Evolutionary conservation across 2,888 invertebrate species (phyloP), one percentile per base, ranked within the genome.

Genomic region (Lomographa bimaculata): DNA sequence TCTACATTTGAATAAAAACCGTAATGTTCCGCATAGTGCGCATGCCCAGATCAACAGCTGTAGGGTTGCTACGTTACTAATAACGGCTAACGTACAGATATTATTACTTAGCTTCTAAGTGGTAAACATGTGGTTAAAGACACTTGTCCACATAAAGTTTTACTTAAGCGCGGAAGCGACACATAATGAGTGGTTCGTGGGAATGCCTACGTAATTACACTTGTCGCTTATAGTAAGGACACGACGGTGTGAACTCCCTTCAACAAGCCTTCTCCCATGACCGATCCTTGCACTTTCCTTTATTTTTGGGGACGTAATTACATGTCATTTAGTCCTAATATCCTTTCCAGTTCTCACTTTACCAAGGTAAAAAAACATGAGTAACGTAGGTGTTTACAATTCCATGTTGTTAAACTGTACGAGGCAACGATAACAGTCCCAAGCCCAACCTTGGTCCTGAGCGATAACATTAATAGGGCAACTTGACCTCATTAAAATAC

Each of bases 1-100:
- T 62, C 50, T 43, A 63, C 76, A 81, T 87, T 84, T 80, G 54
- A 83, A 86, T 83, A 81, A 81, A 85, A 89, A 84, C 86, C 71
- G 82, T 87, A 87, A 73, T 78, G 84, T 86, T 85, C 81, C 83
- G 79, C 71, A 64, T 58, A 60, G 65, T 80, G 85, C 72, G 56
- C 70, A 54, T 50, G 63, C 53, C 53, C 61, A 58, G 68, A 71
- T 70, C 60, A 71, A 64, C 76, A 74, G 72, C 73, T 75, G 77
- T 64, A 67, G 57, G 65, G 62, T 58, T 46, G 43, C 59, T 50
- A 60, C 64, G 62, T 58, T 46, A 42, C 59, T 50, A 60, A 53
- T 51, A 57, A 57, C 54, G 44, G 54, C 48, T 21, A 34, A 38
- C 28, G 23, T 33, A 33, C 26, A 33, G 38, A 37, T 47, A 46